Conservation (phyloP, 2,888 invertebrate species). For the Acrobasis consociella region DNA sequence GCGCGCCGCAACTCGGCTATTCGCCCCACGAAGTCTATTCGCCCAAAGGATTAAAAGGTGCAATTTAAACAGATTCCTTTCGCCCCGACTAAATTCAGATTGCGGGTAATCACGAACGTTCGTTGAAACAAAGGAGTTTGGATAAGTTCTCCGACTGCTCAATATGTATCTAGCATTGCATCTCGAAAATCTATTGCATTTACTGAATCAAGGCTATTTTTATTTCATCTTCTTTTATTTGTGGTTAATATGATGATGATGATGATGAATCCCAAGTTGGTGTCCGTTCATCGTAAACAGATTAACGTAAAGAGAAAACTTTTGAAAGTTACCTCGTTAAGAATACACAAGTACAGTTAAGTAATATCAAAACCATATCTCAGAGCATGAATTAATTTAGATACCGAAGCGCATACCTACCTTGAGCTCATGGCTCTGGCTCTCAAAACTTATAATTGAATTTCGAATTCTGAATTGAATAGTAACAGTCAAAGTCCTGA, state of each 20-base stretch:
- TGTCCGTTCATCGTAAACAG: neutral
- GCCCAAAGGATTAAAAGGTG: conserved; percentile 48
- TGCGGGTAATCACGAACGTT: conserved; percentile 36
- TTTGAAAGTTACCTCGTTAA: conserved; percentile 2
- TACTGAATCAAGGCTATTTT: too few relatives aligned
- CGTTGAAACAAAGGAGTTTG: conserved; percentile 33
- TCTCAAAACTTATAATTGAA: conserved; percentile 70
- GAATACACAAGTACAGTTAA: neutral
- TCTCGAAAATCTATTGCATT: neutral
- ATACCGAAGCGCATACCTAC: conserved; percentile 54
- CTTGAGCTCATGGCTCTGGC: conserved; percentile 48
- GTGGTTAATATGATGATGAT: too few relatives aligned
- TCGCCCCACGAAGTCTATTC: conserved; percentile 34
- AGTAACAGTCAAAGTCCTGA: conserved; percentile 64
- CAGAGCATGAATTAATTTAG: conserved; percentile 56
- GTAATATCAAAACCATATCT: conserved; percentile 32
- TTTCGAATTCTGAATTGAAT: conserved; percentile 65
- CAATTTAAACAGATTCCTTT: conserved; percentile 54
- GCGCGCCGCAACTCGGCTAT: conserved; percentile 36
- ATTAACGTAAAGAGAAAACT: neutral
- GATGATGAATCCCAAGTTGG: neutral
- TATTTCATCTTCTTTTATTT: too few relatives aligned
- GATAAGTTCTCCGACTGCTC: neutral
- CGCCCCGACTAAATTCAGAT: conserved; percentile 40
- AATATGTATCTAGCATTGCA: neutral